Conservation (phyloP, 2,888 invertebrate genomes). For the Drosophila buzzatii region DNA sequence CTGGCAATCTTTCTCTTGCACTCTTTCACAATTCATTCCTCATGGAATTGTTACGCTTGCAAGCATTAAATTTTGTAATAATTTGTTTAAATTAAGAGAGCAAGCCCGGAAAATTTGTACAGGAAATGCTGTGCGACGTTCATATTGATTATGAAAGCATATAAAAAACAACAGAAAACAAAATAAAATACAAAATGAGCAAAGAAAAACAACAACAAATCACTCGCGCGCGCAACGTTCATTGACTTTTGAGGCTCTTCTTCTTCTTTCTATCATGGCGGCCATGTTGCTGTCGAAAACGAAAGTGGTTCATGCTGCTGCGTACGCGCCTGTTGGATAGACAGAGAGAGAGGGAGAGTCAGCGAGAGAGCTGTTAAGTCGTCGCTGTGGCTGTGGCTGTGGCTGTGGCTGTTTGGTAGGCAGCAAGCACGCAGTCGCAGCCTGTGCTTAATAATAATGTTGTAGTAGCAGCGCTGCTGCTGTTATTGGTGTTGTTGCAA, state of each 20-base stretch:
- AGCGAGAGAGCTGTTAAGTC: conserved; percentile 15
- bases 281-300: conserved; percentile 69
- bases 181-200: conserved; percentile 4
- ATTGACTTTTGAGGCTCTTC: conserved; percentile 68
- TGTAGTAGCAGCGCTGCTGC: conserved; percentile 19
- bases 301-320: conserved; percentile 70
- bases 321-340: conserved; percentile 15
- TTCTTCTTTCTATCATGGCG: conserved; percentile 36
- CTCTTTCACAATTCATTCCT: conserved; percentile 17
- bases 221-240: conserved; percentile 46
- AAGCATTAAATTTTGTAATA: conserved; percentile 69
- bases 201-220: conserved; percentile 3
- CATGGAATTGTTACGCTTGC: conserved; percentile 18
- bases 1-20: not conserved
- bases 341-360: conserved; percentile 2
- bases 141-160: conserved; percentile 68
- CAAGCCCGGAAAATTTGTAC: conserved; percentile 57
- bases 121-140: conserved; percentile 63
- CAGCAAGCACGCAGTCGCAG: conserved; percentile 60
- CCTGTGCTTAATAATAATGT: conserved; percentile 48
- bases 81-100: conserved; percentile 73
- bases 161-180: conserved; percentile 3
- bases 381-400: conserved; percentile 46
- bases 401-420: conserved; percentile 55
- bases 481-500: conserved; percentile 40